Evolutionary conservation across 1,140 invertebrate genomes (phyloP).

Genomic region (Aricia agestis): DNA sequence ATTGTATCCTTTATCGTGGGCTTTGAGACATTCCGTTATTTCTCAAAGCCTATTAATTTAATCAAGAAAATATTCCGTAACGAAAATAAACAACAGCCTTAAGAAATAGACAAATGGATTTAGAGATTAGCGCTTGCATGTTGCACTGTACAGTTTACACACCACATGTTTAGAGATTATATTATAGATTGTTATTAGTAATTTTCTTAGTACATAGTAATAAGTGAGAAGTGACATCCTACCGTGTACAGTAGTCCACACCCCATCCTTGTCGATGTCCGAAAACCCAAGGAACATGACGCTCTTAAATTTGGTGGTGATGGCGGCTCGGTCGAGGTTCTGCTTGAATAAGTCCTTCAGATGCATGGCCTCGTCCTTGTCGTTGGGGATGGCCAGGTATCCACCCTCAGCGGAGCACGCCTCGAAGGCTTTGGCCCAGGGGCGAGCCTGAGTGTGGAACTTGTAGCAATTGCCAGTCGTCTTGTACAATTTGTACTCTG

Average conservation of each 20-base stretch:
- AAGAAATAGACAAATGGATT: too few species aligned
- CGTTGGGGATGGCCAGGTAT: constrained; percentile 23
- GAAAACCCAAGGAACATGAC: neutral
- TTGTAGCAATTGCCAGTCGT: constrained; percentile 26
- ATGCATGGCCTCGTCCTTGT: constrained; percentile 9
- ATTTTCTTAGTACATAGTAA: too few species aligned
- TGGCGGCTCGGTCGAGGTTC: neutral
- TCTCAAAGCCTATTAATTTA: too few species aligned
- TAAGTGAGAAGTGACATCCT: too few species aligned
- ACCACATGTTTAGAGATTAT: too few species aligned
- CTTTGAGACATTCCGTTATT: too few species aligned
- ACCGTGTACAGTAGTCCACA: neutral
- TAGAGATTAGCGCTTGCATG: too few species aligned
- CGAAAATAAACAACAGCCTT: too few species aligned
- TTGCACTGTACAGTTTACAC: too few species aligned
- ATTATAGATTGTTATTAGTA: too few species aligned
- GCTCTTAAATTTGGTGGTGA: neutral
- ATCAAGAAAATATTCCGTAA: too few species aligned
- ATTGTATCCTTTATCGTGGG: too few species aligned
- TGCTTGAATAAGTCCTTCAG: constrained; percentile 15
- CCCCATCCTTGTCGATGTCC: neutral
- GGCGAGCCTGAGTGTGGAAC: constrained; percentile 9
- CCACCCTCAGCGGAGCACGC: constrained; percentile 23
- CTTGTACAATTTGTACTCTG: constrained; percentile 17
- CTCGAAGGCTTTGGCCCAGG: constrained; percentile 20